A percentile compares a stretch with the other conserved stretches of the same genome.
Evolutionary conservation across 1,140 invertebrate species (phyloP).

Genomic region (Tachypleus tridentatus): DNA sequence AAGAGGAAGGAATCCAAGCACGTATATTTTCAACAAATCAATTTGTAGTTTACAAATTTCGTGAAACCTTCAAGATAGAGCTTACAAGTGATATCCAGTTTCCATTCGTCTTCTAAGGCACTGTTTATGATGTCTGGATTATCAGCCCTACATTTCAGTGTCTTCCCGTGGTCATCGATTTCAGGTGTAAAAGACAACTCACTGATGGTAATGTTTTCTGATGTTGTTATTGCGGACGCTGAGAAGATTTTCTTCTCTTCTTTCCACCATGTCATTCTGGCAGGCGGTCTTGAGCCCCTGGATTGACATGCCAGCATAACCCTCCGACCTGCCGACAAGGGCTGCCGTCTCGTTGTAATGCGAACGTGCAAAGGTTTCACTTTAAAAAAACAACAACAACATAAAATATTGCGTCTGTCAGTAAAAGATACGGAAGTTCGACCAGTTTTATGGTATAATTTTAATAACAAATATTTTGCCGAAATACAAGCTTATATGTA

Average conservation of each 20-base stretch:
- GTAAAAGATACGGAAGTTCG: too few relatives aligned
- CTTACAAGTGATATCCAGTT: slow-evolving; percentile 74
- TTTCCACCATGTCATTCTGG: slow-evolving; percentile 27
- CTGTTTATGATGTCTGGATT: slow-evolving; percentile 48
- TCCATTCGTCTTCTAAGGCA: slow-evolving; percentile 65
- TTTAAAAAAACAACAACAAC: background rate
- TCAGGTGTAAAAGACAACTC: slow-evolving; percentile 36
- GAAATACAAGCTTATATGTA: too few relatives aligned
- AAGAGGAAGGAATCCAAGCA: too few relatives aligned
- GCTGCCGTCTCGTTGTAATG: slow-evolving; percentile 35
- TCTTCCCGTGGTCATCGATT: slow-evolving; percentile 65
- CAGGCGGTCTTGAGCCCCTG: slow-evolving; percentile 25
- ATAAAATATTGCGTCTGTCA: too few relatives aligned
- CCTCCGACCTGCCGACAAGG: slow-evolving; percentile 25
- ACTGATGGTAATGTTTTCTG: slow-evolving; percentile 20
- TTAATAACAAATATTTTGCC: too few relatives aligned
- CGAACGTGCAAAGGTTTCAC: slow-evolving; percentile 61
- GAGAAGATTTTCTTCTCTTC: slow-evolving; percentile 19
- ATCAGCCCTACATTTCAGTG: slow-evolving; percentile 65
- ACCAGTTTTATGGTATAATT: too few relatives aligned
- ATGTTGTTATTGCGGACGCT: slow-evolving; percentile 19
- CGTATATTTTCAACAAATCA: too few relatives aligned
- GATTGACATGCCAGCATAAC: slow-evolving; percentile 24
- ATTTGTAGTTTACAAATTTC: too few relatives aligned
- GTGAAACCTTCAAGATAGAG: slow-evolving; percentile 16